These are phyloP conservation scores for Haemorhous mexicanus DNA, from an alignment of 2,113 vertebrate species.

Conservation along the genomic window DNA sequence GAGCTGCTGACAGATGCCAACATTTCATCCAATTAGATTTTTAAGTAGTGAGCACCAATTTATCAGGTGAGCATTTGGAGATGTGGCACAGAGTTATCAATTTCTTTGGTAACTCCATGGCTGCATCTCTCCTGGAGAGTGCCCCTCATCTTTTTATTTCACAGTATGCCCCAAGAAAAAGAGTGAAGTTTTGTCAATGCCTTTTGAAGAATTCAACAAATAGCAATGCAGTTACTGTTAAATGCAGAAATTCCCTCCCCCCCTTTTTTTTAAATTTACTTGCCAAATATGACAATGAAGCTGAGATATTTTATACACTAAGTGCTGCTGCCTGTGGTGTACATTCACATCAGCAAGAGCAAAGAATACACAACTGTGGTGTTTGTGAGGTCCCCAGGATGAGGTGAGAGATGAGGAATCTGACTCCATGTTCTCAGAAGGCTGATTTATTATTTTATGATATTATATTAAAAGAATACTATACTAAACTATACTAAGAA, in stretches of 20 bases:
- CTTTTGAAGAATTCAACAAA: background rate
- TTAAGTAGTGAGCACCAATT: background rate
- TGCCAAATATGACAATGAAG: background rate
- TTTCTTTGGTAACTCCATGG: background rate
- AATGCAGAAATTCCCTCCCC: background rate
- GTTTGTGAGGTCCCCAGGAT: too few species aligned
- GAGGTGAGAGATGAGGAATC: too few species aligned
- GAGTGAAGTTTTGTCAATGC: background rate
- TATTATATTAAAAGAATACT: too few species aligned
- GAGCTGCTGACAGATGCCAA: slow-evolving; percentile 25
- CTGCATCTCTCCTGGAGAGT: background rate
- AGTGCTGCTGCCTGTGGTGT: background rate
- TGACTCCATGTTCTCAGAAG: too few species aligned
- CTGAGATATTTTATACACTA: background rate
- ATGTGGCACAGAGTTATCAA: background rate
- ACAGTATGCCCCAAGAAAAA: background rate
- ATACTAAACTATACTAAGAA: too few species aligned
- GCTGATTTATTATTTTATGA: too few species aligned
- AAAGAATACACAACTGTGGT: background rate
- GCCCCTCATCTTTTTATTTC: background rate
- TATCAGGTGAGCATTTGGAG: background rate
- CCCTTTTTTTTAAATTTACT: background rate
- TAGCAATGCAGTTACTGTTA: background rate
- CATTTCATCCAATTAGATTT: slow-evolving; percentile 38
- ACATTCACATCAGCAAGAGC: background rate